Conservation (phyloP, 2,888 invertebrate species). For the Campoplex capitator region DNA sequence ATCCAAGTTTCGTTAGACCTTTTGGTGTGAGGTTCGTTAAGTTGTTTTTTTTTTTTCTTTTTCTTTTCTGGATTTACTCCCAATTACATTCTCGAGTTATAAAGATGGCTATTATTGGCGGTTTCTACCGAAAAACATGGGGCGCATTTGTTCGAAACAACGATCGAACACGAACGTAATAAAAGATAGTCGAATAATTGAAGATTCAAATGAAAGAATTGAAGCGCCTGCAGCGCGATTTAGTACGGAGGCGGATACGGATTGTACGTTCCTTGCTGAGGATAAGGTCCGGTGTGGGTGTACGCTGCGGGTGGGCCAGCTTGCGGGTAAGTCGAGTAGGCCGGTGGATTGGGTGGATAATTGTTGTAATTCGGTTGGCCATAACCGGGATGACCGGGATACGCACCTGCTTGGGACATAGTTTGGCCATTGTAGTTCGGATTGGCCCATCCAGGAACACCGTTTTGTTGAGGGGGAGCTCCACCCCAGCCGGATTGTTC, state of each 20-base stretch:
- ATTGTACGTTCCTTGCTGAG: constrained; percentile 79
- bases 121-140: not conserved
- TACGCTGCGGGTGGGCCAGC: constrained; percentile 70
- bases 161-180: not conserved
- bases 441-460: constrained; percentile 82
- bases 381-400: constrained; percentile 80
- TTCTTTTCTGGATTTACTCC: not conserved
- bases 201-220: not conserved
- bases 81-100: not conserved
- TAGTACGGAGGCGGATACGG: constrained; percentile 76
- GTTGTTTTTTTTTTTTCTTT: no score
- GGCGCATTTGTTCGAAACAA: not conserved
- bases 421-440: constrained; percentile 82
- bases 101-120: not conserved
- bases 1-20: no score
- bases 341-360: constrained; percentile 81
- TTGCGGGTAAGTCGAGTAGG: constrained; percentile 78
- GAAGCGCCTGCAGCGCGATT: not conserved
- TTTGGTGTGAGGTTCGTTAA: no score
- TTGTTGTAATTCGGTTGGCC: constrained; percentile 78
- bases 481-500: constrained; percentile 76
- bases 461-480: constrained; percentile 78
- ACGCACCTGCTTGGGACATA: constrained; percentile 84
- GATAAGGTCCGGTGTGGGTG: constrained; percentile 73
- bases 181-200: not conserved